Percentiles rank a stretch among this genome's conserved stretches.
Conservation (phyloP, 1,140 invertebrate species). For the Saxidomus purpurata region DNA sequence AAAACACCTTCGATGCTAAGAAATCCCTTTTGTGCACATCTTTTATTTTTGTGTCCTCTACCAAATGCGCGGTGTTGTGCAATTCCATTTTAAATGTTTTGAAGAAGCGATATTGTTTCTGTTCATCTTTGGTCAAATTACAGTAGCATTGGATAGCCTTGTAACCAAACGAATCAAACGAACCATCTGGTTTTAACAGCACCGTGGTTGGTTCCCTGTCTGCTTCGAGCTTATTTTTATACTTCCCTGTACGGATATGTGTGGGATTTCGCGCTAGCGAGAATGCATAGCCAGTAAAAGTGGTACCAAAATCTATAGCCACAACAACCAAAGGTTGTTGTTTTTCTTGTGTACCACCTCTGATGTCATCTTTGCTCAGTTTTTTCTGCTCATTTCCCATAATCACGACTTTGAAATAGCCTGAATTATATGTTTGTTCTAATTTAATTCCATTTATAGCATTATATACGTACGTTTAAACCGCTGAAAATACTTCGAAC, state of each 20-base stretch:
- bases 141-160: conserved; percentile 33
- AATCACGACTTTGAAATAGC: too few relatives aligned
- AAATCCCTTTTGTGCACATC: neutral
- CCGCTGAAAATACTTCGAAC: too few relatives aligned
- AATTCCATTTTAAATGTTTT: conserved; percentile 44
- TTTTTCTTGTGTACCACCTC: too few relatives aligned
- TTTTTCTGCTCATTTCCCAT: too few relatives aligned
- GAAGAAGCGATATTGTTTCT: conserved; percentile 43
- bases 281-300: conserved; percentile 60
- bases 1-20: neutral
- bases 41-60: neutral
- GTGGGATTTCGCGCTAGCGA: neutral
- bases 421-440: too few relatives aligned
- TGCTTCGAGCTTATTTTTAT: conserved; percentile 9
- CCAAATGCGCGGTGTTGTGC: neutral
- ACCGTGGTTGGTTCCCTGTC: conserved; percentile 41
- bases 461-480: too few relatives aligned
- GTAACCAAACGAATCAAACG: conserved; percentile 52
- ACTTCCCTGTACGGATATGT: conserved; percentile 1
- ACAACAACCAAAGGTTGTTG: conserved; percentile 16
- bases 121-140: conserved; percentile 38
- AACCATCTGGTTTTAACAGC: conserved; percentile 3
- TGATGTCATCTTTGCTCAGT: too few relatives aligned
- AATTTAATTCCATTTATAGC: too few relatives aligned
- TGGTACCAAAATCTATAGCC: conserved; percentile 66